Evolutionary conservation across 2,888 invertebrate species (phyloP), one percentile per base, ranked within the genome.

Genomic region (Lacanobia oleracea): DNA sequence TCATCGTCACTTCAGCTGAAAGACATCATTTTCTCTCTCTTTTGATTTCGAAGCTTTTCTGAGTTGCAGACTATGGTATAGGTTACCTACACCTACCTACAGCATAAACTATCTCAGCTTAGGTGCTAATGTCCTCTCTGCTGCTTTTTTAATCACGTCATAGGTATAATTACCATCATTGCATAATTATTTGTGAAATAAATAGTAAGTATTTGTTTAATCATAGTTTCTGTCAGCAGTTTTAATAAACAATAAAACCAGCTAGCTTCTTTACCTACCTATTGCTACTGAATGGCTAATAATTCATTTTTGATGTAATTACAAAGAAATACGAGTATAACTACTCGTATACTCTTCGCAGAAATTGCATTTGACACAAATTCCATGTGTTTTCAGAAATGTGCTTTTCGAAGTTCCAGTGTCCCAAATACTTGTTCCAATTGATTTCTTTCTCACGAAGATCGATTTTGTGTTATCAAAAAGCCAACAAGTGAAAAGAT

Each of bases 361-460:
- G 72, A 62, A 72, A 57, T 37, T 33, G 43, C 9, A 57, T 63
- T 63, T 51, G 72, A 57, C 50, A 45, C 21, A 72, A 37, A 57
- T 63, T 51, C 43, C 12, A 14, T 5, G 12, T 27, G 16, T 45
- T 63, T 56, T 14, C 43, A n/a, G 4, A 23, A 64, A 72, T 51
- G 10, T 12, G 43, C 2, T 50, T 9, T 72, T 45, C 6, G 2
- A 33, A 60, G 23, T 45, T 61, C 7, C 51, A 40, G 51, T 37
- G 10, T 57, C 40, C 37, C 40, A 53, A 53, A 40, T 40, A 21
- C 4, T 10, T 16, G 16, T 14, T 7, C 0, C 3, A 21, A 60
- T 16, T 21, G 21, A 40, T 40, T 48, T 18, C 6, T 48, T 27
- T 60, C 9, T 43, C 23, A 10, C 23, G 23, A 60, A 60, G 23